Conservation (phyloP, 2,113 vertebrate species). For the Thalassarche chlororhynchos region DNA sequence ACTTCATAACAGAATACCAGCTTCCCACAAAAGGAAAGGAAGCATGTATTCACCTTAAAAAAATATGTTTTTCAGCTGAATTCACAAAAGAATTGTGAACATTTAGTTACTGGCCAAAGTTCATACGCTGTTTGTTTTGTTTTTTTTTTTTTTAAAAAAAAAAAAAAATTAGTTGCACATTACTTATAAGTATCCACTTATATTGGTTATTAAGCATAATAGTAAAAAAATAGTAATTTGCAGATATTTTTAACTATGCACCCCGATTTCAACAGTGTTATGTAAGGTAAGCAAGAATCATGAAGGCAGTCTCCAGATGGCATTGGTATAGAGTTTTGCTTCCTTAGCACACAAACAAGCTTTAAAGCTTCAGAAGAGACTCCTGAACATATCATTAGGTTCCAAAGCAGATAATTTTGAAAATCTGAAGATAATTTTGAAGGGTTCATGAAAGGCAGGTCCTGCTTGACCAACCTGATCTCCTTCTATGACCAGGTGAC, state of each 20-base stretch:
- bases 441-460: too few species aligned
- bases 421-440: too few species aligned
- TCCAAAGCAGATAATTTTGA: background rate
- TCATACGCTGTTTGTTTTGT: background rate
- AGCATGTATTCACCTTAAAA: background rate
- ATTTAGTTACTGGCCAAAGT: background rate
- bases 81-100: background rate
- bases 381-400: background rate
- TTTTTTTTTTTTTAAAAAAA: background rate
- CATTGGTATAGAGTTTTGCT: background rate
- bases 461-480: too few species aligned
- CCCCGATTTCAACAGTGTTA: background rate
- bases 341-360: background rate
- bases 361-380: background rate
- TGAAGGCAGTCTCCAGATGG: background rate
- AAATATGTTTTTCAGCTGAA: background rate
- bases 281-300: background rate
- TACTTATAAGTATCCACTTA: background rate
- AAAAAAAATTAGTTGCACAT: background rate
- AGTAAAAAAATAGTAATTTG: background rate
- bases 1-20: background rate
- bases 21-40: background rate
- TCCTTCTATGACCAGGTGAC: too few species aligned
- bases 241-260: background rate
- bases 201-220: background rate